A percentile compares a stretch with the other conserved stretches of the same genome.
phyloP scores from a whole-genome alignment of 2,888 invertebrate genomes.

The Blastobasis adustella region DNA sequence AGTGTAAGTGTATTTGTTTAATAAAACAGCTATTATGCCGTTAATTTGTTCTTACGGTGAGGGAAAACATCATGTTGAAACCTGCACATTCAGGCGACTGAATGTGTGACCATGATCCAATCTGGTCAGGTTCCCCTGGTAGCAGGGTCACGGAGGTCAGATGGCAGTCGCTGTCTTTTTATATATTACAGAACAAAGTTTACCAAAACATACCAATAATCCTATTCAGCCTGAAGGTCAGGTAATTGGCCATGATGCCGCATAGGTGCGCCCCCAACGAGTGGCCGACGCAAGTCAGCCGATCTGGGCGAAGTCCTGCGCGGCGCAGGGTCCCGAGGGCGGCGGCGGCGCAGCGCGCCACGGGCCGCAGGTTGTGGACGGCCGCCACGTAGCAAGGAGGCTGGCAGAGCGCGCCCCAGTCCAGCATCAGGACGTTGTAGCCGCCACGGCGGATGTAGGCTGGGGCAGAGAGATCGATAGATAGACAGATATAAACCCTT shows the following conservation, averaged over 20 bases:
- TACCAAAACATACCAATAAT: slow-evolving; percentile 75
- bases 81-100: no score
- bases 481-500: no score
- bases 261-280: slow-evolving; percentile 85
- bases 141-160: no score
- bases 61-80: no score
- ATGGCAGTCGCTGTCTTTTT: slow-evolving; percentile 65
- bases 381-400: slow-evolving; percentile 85
- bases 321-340: slow-evolving; percentile 77
- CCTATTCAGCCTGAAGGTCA: slow-evolving; percentile 81
- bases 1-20: no score
- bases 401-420: slow-evolving; percentile 83
- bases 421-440: slow-evolving; percentile 85
- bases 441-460: slow-evolving; percentile 83
- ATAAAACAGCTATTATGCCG: no score
- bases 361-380: slow-evolving; percentile 83
- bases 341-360: slow-evolving; percentile 81
- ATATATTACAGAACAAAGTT: no score
- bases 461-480: slow-evolving; percentile 24
- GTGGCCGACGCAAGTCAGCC: slow-evolving; percentile 85
- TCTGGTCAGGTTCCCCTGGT: no score
- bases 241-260: slow-evolving; percentile 82
- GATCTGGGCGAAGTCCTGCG: slow-evolving; percentile 78
- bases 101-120: no score
- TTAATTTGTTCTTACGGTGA: no score